These are phyloP conservation scores for Antitype chi DNA, from an alignment of 2,888 invertebrate species.

Conservation along the genomic window DNA sequence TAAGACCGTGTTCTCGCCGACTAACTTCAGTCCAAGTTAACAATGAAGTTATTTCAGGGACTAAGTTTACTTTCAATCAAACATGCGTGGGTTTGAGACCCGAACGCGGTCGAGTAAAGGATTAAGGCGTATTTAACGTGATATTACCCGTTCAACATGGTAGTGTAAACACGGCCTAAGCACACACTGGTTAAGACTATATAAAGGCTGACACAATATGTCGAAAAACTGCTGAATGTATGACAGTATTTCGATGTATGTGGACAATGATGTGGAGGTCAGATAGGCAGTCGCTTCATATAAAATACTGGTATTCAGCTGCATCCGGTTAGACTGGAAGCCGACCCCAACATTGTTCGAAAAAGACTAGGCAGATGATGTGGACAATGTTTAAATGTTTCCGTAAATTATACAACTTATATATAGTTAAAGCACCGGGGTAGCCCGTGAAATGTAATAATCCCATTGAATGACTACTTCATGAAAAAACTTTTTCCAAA, in stretches of 20 bases:
- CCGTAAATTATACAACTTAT: not conserved
- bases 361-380: too few relatives aligned
- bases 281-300: too few relatives aligned
- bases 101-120: conserved; percentile 36
- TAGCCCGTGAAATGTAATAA: too few relatives aligned
- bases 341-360: too few relatives aligned
- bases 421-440: not conserved
- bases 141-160: conserved; percentile 35
- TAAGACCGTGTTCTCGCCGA: conserved; percentile 10
- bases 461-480: too few relatives aligned
- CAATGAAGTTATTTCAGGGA: conserved; percentile 56
- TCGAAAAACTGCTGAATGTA: conserved; percentile 16
- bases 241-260: conserved; percentile 11
- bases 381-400: not conserved
- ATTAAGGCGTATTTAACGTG: conserved; percentile 52
- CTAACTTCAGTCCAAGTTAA: conserved; percentile 40
- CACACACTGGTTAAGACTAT: conserved; percentile 38
- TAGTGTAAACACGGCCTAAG: conserved; percentile 49
- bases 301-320: too few relatives aligned
- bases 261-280: not conserved
- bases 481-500: too few relatives aligned
- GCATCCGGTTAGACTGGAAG: too few relatives aligned
- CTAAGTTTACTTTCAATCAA: conserved; percentile 60
- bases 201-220: conserved; percentile 27
- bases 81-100: conserved; percentile 32